Base-by-base conservation (phyloP, 92 coral and sea anemone species). In the Plumapathes pennacea region DNA sequence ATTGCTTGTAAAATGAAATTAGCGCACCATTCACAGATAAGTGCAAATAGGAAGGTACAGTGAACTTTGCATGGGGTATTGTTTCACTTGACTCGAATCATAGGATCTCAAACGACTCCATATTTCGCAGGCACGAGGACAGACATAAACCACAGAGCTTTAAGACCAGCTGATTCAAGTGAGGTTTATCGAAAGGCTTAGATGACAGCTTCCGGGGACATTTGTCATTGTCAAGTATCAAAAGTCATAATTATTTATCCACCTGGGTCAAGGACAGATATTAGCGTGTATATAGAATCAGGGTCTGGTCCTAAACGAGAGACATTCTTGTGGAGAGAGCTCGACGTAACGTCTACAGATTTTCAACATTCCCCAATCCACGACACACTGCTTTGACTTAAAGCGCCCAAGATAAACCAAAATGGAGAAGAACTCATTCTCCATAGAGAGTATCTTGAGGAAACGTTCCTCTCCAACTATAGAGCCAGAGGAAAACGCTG, bases 401-500 rank as follows among this genome's bases (percentile, higher is more conserved):
- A n/a, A n/a, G n/a, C n/a, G n/a, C n/a, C n/a, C n/a, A n/a, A n/a
- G n/a, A n/a, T n/a, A n/a, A n/a, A n/a, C n/a, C n/a, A n/a, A n/a
- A n/a, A 91, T 92, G 98, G 98, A 92, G 8, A 57, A 69, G 47
- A 80, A 89, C 50, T 94, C 98, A 25, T 92, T 92, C 68, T 92
- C 98, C 13, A 92, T 92, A 38, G 98, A 92, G 49, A 92, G 85
- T 55, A 74, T 92, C 25, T 64, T 92, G 41, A 82, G 63, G 69
- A 77, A 82, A 49, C 69, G 62, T 57, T 38, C 82, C 23, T 20
- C 71, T 18, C 19, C 78, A 10, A 33, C 63, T 15, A 49, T 45
- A 41, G 53, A 55, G 5, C 39, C 57, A 33, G 53, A 39, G 19
- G 90, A 82, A 30, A 32, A 62, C 17, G 71, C 63, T 17, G 68